These are phyloP conservation scores for Metaphire vulgaris DNA, from an alignment of 1,140 invertebrate genomes.

Conservation along the genomic window DNA sequence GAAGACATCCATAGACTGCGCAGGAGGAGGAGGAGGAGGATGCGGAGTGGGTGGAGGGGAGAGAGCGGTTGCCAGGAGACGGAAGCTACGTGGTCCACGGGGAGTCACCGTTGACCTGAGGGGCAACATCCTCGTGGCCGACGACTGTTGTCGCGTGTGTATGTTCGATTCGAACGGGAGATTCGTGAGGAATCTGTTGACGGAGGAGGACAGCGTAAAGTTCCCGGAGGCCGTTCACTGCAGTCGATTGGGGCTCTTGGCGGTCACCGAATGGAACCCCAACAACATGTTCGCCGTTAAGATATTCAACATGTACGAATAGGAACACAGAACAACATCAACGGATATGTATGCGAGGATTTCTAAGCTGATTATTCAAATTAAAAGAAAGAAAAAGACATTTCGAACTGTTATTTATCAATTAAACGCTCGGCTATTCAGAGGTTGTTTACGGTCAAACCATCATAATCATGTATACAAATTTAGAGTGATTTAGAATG, in stretches of 20 bases:
- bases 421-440: no score
- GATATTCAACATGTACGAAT: conserved; percentile 22
- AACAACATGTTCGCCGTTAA: conserved; percentile 22
- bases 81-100: neutral
- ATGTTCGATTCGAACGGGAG: conserved; percentile 14
- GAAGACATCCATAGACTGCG: neutral
- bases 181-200: conserved; percentile 20
- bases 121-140: conserved; percentile 22
- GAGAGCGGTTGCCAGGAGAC: neutral
- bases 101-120: conserved; percentile 13
- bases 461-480: no score
- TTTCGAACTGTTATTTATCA: no score
- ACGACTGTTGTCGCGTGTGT: no score
- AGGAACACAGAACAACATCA: no score
- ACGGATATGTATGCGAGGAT: no score
- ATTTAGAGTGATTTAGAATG: no score
- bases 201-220: conserved; percentile 21
- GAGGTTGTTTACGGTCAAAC: no score
- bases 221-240: conserved; percentile 19
- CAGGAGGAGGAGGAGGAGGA: no score
- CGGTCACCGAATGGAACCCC: conserved; percentile 26
- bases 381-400: no score
- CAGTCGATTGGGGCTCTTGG: neutral
- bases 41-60: neutral
- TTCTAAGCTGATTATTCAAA: no score